These are phyloP conservation scores for Buphagus erythrorhynchus DNA, from an alignment of 2,797 vertebrate species.

Conservation along the genomic window DNA sequence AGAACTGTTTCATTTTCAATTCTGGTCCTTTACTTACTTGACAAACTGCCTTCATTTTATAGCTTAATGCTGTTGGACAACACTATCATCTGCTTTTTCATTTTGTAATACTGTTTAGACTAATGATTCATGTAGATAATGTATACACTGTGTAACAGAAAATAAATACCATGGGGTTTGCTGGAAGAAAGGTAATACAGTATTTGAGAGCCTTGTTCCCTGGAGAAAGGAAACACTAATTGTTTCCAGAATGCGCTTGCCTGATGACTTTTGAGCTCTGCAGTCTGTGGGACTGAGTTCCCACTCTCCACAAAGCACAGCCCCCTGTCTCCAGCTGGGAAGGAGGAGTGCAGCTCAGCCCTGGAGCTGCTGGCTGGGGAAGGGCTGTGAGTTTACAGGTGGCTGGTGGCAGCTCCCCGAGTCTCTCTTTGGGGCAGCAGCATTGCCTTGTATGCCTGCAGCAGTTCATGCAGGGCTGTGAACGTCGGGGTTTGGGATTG, in stretches of 20 bases:
- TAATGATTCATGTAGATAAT: slow-evolving; percentile 35
- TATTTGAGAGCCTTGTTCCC: neutral
- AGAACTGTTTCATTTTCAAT: neutral
- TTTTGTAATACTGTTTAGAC: neutral
- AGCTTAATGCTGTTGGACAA: neutral
- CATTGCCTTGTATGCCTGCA: neutral
- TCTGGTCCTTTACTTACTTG: neutral
- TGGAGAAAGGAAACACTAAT: slow-evolving; percentile 6
- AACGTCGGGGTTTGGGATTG: neutral
- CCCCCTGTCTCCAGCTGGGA: fast-evolving
- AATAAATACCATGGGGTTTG: neutral
- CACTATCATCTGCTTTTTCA: neutral
- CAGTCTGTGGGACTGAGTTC: neutral
- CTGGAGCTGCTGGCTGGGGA: neutral
- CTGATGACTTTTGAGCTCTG: neutral
- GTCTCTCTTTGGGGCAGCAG: neutral
- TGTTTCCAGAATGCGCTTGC: neutral
- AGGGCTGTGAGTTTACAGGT: neutral
- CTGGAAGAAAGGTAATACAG: neutral
- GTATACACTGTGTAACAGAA: neutral
- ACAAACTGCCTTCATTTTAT: neutral
- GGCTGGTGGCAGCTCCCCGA: neutral
- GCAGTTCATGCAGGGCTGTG: neutral
- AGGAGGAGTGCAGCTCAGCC: neutral
- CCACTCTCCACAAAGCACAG: neutral